These are phyloP conservation scores for Cossypha heuglini DNA, from an alignment of 2,797 vertebrate genomes.

Conservation along the genomic window DNA sequence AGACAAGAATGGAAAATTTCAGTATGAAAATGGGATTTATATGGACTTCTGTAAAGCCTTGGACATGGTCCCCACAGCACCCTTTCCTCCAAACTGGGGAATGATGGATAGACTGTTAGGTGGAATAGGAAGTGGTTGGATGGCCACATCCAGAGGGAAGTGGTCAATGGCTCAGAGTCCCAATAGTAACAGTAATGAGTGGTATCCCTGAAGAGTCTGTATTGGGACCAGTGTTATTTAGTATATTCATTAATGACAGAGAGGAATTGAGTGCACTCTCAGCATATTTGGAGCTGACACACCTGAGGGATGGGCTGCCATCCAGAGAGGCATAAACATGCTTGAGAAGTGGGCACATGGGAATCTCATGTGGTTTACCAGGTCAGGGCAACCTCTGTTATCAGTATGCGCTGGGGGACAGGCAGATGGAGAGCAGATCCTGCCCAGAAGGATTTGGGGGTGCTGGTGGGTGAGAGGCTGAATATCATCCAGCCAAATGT, in stretches of 20 bases:
- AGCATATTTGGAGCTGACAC: neutral
- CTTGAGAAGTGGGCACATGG: rapidly evolving
- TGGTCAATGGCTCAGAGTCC: neutral
- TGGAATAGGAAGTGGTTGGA: neutral
- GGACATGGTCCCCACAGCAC: neutral
- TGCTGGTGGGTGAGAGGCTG: neutral
- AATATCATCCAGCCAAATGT: rapidly evolving
- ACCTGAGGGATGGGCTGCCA: neutral
- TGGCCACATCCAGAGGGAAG: neutral
- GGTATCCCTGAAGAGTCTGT: too few relatives aligned
- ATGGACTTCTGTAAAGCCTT: neutral
- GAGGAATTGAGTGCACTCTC: neutral
- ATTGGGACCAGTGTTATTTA: neutral
- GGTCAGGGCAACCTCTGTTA: too few relatives aligned
- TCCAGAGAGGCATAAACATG: neutral
- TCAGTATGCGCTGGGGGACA: neutral
- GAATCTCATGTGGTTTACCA: neutral
- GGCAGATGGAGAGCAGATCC: neutral
- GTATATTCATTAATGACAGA: neutral
- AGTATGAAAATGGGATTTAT: neutral
- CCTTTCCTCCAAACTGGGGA: neutral
- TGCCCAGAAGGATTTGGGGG: rapidly evolving
- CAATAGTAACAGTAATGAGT: neutral
- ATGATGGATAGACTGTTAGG: neutral
- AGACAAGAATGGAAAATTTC: neutral